Percentiles rank a stretch among this genome's conserved stretches.
Conservation (phyloP, 2,888 invertebrate species). For the Lasioglossum leucozonium region DNA sequence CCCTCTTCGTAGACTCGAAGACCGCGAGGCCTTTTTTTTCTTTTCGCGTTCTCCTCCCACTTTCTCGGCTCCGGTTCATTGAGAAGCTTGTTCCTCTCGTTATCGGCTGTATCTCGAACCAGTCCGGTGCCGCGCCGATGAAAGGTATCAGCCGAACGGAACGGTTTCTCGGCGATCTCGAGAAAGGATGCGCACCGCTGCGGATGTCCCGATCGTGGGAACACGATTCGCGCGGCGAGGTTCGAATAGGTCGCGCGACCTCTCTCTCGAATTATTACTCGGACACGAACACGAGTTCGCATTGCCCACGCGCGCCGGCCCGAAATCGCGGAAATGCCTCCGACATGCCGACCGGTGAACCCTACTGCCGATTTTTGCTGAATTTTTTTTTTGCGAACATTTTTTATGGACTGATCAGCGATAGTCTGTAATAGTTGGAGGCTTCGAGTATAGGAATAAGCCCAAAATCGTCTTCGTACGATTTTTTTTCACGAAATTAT, state of each 20-base stretch:
- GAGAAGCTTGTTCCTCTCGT: slow-evolving; percentile 29
- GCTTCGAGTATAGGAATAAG: no score
- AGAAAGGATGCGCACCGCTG: slow-evolving; percentile 34
- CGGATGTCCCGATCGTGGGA: slow-evolving; percentile 63
- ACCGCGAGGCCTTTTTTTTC: slow-evolving; percentile 45
- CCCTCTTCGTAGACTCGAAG: neutral
- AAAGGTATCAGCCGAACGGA: slow-evolving; percentile 40
- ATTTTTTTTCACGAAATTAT: no score
- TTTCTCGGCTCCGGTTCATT: slow-evolving; percentile 25
- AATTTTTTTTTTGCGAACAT: neutral
- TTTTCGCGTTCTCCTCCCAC: slow-evolving; percentile 28
- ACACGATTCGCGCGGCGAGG: slow-evolving; percentile 55
- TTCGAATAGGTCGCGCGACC: slow-evolving; percentile 63
- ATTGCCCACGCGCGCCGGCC: slow-evolving; percentile 1
- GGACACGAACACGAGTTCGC: slow-evolving; percentile 11
- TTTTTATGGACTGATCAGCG: no score
- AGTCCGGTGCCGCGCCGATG: slow-evolving; percentile 32
- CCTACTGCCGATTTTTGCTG: neutral
- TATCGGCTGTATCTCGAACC: slow-evolving; percentile 43
- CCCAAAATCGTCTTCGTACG: no score
- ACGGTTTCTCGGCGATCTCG: slow-evolving; percentile 47
- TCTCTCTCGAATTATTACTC: slow-evolving; percentile 33
- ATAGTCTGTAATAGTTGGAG: no score
- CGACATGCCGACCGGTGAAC: neutral
- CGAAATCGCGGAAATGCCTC: neutral